These are phyloP conservation scores for Paratrypauchen microcephalus DNA, from an alignment of 2,797 vertebrate species.

Conservation along the genomic window DNA sequence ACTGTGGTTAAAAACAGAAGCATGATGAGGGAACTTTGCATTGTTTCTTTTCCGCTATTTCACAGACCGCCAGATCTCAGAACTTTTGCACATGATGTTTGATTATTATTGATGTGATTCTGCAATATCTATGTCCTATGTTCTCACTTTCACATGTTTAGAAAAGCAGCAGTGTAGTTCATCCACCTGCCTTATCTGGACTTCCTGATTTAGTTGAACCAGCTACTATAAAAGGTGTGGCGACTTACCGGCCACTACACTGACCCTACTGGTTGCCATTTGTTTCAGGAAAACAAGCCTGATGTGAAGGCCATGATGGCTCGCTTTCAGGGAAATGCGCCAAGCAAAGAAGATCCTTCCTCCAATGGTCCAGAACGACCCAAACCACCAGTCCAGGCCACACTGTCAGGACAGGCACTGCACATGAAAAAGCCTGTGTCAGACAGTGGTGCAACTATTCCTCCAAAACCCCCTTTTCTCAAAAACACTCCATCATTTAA, in stretches of 20 bases:
- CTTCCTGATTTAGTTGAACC: constrained; percentile 60
- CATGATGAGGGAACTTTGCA: constrained; percentile 27
- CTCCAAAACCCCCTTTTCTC: constrained; percentile 45
- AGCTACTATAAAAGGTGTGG: constrained; percentile 55
- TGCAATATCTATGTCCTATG: not conserved
- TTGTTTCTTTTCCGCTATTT: constrained; percentile 24
- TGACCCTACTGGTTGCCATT: not conserved
- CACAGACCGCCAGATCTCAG: constrained; percentile 9
- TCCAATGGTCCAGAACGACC: constrained; percentile 19
- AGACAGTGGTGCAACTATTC: constrained; percentile 27
- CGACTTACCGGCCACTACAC: constrained; percentile 16
- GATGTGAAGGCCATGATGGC: constrained; percentile 72
- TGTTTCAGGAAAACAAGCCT: constrained; percentile 53
- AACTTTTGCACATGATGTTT: not conserved
- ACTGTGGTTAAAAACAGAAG: constrained; percentile 50
- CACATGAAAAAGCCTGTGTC: constrained; percentile 54
- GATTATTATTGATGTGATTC: not conserved
- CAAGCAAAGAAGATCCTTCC: constrained; percentile 39
- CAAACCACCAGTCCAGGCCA: constrained; percentile 47
- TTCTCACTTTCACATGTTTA: constrained; percentile 9
- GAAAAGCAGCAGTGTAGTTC: constrained; percentile 21
- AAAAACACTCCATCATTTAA: constrained; percentile 49
- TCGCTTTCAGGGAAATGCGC: constrained; percentile 54
- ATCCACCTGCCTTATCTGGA: constrained; percentile 54
- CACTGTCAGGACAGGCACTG: constrained; percentile 34